Percentiles rank a stretch among this genome's conserved stretches.
Evolutionary conservation across 1,140 invertebrate species (phyloP).

Genomic region (Glossosoma conforme): DNA sequence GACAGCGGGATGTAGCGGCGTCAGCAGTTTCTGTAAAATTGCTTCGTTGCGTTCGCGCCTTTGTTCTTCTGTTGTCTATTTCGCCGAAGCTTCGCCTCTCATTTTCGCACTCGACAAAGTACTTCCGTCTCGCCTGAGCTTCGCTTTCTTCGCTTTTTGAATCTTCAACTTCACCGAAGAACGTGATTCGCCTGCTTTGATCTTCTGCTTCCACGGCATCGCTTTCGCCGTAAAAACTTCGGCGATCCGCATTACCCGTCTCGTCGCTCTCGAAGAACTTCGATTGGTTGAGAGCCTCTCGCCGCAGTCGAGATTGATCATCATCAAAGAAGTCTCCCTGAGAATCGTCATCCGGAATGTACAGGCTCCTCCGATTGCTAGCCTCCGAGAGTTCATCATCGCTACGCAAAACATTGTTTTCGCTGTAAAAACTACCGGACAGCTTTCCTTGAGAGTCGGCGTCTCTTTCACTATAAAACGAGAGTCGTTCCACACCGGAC

Average conservation of each 20-base stretch:
- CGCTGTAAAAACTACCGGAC: slow-evolving; percentile 8
- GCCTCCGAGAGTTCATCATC: slow-evolving; percentile 4
- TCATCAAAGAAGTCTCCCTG: slow-evolving; percentile 1
- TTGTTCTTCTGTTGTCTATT: slow-evolving; percentile 12
- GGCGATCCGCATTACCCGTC: slow-evolving; percentile 4
- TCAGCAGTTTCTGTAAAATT: slow-evolving; percentile 27
- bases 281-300: neutral
- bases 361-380: slow-evolving; percentile 2
- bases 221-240: slow-evolving; percentile 14
- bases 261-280: slow-evolving; percentile 14
- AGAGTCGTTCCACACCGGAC: slow-evolving; percentile 9
- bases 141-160: slow-evolving; percentile 12
- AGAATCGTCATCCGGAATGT: neutral
- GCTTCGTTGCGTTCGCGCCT: slow-evolving; percentile 20
- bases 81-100: slow-evolving; percentile 26
- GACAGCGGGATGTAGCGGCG: slow-evolving; percentile 24
- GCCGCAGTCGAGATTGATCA: neutral
- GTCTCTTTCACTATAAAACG: slow-evolving; percentile 26
- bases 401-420: slow-evolving; percentile 8
- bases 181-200: slow-evolving; percentile 16
- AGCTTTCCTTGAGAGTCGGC: slow-evolving; percentile 14
- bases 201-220: slow-evolving; percentile 15
- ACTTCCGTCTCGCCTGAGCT: slow-evolving; percentile 15
- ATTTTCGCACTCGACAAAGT: slow-evolving; percentile 22
- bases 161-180: slow-evolving; percentile 16